Evolutionary conservation across 2,113 vertebrate genomes (phyloP).

Genomic region (Pollachius pollachius): DNA sequence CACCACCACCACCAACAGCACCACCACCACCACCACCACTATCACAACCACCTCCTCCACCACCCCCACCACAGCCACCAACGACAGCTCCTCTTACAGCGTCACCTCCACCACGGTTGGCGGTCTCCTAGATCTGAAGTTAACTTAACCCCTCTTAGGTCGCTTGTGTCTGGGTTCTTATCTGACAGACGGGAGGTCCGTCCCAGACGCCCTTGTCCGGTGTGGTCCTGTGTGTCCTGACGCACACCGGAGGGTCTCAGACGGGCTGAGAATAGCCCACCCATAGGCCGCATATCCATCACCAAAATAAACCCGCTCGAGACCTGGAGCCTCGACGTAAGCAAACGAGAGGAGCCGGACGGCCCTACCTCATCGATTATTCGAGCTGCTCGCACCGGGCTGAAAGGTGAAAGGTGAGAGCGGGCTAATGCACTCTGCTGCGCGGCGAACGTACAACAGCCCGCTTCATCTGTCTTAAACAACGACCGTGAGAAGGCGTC

Average conservation of each 20-base stretch:
- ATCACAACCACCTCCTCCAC: no score
- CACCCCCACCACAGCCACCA: background rate
- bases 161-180: conserved; percentile 9
- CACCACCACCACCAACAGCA: no score
- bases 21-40: no score
- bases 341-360: conserved; percentile 46
- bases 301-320: conserved; percentile 46
- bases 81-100: no score
- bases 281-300: conserved; percentile 40
- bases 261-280: conserved; percentile 55
- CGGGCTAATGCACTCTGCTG: conserved; percentile 41
- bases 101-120: background rate
- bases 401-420: conserved; percentile 28
- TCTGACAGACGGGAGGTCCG: conserved; percentile 43
- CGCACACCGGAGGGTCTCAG: conserved; percentile 33
- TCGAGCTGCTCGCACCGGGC: conserved; percentile 41
- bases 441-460: conserved; percentile 39
- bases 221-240: conserved; percentile 41
- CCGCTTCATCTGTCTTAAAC: conserved; percentile 41
- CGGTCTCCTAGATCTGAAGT: conserved; percentile 27
- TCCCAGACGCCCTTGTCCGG: conserved; percentile 36
- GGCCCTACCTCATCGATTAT: conserved; percentile 48
- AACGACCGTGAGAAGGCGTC: conserved; percentile 43
- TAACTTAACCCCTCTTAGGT: conserved; percentile 23
- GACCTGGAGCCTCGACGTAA: conserved; percentile 33